Conservation (phyloP, 2,113 vertebrate species). For the Oryzias melastigma region DNA sequence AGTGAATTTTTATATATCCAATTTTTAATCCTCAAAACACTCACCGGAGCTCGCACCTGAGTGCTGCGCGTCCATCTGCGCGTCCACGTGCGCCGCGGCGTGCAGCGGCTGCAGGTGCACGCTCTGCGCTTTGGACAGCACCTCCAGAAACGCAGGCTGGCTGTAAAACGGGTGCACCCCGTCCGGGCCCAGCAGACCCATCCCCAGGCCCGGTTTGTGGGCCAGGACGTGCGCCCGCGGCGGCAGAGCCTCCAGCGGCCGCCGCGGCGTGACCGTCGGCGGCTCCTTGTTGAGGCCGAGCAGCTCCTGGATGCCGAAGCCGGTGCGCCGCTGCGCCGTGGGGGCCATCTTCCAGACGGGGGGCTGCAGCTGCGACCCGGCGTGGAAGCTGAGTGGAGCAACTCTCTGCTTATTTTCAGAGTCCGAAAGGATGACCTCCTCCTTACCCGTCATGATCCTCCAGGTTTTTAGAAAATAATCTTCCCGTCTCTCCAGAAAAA, state of each 20-base stretch:
- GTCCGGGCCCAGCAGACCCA: constrained; percentile 88
- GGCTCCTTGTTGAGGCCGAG: constrained; percentile 95
- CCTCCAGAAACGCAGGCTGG: constrained; percentile 92
- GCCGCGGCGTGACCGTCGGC: constrained; percentile 78
- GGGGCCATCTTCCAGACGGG: constrained; percentile 68
- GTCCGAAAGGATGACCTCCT: constrained; percentile 82
- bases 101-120: constrained; percentile 88
- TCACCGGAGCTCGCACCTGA: constrained; percentile 89
- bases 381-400: constrained; percentile 46
- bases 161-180: constrained; percentile 92
- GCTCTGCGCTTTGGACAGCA: constrained; percentile 89
- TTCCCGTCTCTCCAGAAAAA: constrained; percentile 11
- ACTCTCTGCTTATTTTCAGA: constrained; percentile 81
- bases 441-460: constrained; percentile 87
- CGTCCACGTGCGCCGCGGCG: constrained; percentile 72
- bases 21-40: neutral
- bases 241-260: constrained; percentile 85
- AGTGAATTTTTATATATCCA: too few relatives aligned
- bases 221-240: constrained; percentile 87
- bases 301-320: constrained; percentile 97
- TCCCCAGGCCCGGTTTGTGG: constrained; percentile 85
- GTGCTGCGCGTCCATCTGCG: constrained; percentile 83
- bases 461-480: neutral
- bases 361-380: constrained; percentile 51
- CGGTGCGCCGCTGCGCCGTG: constrained; percentile 85